Base-by-base conservation (phyloP, 2,888 invertebrate genomes). In the Dicycla oo region DNA sequence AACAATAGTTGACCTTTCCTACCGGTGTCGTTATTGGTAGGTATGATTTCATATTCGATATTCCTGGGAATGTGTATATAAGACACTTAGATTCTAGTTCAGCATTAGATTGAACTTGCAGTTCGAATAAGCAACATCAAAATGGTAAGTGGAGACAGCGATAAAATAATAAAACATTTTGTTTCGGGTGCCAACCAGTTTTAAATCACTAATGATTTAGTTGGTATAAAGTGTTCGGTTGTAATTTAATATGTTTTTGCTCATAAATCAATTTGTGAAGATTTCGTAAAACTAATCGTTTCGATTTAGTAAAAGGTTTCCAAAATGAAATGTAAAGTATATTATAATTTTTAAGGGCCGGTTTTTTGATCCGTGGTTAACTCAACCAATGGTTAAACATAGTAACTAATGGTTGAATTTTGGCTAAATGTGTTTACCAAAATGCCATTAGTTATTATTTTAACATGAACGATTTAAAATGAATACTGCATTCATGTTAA, bases 1-100 rank as follows among this genome's bases (percentile, higher is more conserved):
- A n/a, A n/a, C n/a, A n/a, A n/a, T n/a, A n/a, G 68, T 76, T 90
- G 90, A 90, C 90, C 88, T 88, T 87, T 88, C 71, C 84, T 81
- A 69, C 61, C 40, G 45, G 26, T 68, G 70, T 67, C 73, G 68
- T 68, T 79, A 66, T 66, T 64, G 51, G 69, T 83, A 83, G 82
- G 83, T 83, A 82, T 86, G 81, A 81, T 81, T 81, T 81, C 77
- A 76, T 73, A 79, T 83, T 75, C 63, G 30, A 76, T 81, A 77
- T 80, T 83, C 77, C 73, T 80, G 71, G 61, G 78, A 71, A 43
- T 80, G 71, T 69, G 78, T 90, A 90, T 91, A 91, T 79, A 91
- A 89, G 89, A 84, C 70, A 78, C 81, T 47, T 58, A 64, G 20
- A 58, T 43, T 64, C 62, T 49, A 15, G 58, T 74, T 23, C 53